Conservation (phyloP, 2,888 invertebrate genomes). For the Cephus sareptanus region DNA sequence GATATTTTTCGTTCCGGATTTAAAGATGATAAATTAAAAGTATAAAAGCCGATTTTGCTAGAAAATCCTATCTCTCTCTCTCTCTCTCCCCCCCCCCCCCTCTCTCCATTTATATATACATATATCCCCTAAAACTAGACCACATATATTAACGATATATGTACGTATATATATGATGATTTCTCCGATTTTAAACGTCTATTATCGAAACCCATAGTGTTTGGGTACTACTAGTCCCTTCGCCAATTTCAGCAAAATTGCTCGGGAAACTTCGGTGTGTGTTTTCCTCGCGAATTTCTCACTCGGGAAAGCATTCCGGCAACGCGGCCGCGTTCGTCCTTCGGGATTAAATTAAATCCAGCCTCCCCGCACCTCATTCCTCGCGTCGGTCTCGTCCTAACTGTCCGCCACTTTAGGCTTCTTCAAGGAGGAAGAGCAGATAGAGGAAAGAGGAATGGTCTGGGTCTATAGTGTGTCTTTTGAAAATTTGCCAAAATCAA, state of each 20-base stretch:
- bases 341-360: not conserved
- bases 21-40: not conserved
- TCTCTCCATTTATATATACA: too few relatives aligned
- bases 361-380: not conserved
- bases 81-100: too few relatives aligned
- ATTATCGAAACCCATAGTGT: not conserved
- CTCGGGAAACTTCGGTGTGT: not conserved
- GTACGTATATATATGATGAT: not conserved
- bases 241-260: not conserved
- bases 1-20: not conserved
- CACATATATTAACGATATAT: too few relatives aligned
- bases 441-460: not conserved
- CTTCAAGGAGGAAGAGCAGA: not conserved
- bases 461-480: not conserved
- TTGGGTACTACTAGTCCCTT: not conserved
- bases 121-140: too few relatives aligned
- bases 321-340: not conserved
- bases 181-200: not conserved
- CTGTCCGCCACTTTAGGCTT: not conserved
- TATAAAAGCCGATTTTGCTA: not conserved
- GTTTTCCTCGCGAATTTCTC: not conserved
- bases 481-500: not conserved
- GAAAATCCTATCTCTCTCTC: not conserved
- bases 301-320: not conserved
- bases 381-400: too few relatives aligned